Conservation (phyloP, 2,113 vertebrate genomes). For the Nanorana parkeri region DNA sequence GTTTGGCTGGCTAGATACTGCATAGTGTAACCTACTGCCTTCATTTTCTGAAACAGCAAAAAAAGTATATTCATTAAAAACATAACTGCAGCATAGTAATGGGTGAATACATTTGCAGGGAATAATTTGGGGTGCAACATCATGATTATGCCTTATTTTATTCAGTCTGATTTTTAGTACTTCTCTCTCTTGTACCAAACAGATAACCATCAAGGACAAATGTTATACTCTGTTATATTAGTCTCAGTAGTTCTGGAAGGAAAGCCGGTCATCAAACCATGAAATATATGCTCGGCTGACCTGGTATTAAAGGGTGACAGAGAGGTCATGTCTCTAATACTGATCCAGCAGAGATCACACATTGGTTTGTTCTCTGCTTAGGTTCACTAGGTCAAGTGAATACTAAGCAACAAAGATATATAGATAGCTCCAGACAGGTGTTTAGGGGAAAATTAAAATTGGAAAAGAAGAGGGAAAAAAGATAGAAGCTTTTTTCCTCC, state of each 20-base stretch:
- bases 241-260: neutral
- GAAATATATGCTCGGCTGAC: constrained; percentile 18
- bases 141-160: too few relatives aligned
- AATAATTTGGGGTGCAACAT: too few relatives aligned
- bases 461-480: constrained; percentile 84
- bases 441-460: constrained; percentile 76
- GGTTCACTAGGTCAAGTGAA: constrained; percentile 24
- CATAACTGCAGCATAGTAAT: too few relatives aligned
- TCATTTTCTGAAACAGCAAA: too few relatives aligned
- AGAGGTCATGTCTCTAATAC: constrained; percentile 58
- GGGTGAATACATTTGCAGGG: too few relatives aligned
- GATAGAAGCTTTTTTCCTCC: constrained; percentile 81
- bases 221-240: neutral
- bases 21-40: too few relatives aligned
- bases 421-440: constrained; percentile 67
- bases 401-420: constrained; percentile 59
- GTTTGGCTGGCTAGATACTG: too few relatives aligned
- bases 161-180: too few relatives aligned
- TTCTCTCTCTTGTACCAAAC: neutral
- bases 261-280: constrained; percentile 6
- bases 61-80: too few relatives aligned
- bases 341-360: constrained; percentile 56
- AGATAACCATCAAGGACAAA: neutral
- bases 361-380: constrained; percentile 31
- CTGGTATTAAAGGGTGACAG: constrained; percentile 33